Conservation (phyloP, 1,140 invertebrate species). For the Phortica variegata region DNA sequence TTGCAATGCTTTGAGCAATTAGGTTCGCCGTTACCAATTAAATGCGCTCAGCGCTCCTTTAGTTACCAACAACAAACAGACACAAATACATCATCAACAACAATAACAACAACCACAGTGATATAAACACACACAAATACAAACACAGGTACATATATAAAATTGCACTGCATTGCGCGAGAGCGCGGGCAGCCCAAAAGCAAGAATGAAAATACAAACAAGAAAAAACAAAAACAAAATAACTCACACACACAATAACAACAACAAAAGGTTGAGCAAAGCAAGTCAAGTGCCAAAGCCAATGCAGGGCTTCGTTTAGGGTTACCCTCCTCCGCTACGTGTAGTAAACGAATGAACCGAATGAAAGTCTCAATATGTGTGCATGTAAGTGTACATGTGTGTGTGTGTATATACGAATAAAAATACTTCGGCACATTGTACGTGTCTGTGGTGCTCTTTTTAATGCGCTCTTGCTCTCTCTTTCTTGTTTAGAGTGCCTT, state of each 20-base stretch:
- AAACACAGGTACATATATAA: conserved; percentile 1
- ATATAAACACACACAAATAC: background rate
- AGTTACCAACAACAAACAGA: no score
- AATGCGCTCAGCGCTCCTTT: conserved; percentile 15
- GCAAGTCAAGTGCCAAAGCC: no score
- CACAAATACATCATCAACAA: no score
- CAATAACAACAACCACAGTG: no score
- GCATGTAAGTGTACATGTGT: conserved; percentile 8
- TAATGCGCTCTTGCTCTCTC: conserved; percentile 5
- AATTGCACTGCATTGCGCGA: conserved; percentile 13
- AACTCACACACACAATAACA: conserved; percentile 30
- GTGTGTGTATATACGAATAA: conserved; percentile 18
- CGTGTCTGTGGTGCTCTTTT: conserved; percentile 13
- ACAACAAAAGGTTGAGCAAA: no score
- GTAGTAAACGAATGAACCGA: conserved; percentile 41
- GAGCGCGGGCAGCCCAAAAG: background rate
- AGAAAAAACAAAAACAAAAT: conserved; percentile 14
- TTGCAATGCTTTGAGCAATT: no score
- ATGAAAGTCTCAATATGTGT: conserved; percentile 22
- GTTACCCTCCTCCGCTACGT: no score
- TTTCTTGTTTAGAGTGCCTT: background rate
- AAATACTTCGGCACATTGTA: conserved; percentile 43
- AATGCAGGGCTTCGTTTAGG: no score
- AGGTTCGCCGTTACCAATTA: conserved; percentile 42
- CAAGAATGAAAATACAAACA: background rate